Conservation (phyloP, 2,113 vertebrate genomes). For the Hypanus sabinus region DNA sequence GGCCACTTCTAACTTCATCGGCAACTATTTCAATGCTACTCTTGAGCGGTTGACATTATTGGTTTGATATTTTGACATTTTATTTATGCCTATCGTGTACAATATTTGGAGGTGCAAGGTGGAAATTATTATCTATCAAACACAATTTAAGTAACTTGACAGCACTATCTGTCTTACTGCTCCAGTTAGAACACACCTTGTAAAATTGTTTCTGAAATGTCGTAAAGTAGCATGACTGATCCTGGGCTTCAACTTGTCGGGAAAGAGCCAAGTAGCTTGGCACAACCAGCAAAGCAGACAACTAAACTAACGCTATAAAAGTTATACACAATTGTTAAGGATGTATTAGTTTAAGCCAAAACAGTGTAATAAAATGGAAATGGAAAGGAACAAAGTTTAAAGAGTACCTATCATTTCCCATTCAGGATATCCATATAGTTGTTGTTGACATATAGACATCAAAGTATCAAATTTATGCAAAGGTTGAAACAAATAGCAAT, state of each 20-base stretch:
- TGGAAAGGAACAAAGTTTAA: no score
- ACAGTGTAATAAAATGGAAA: no score
- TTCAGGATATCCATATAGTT: no score
- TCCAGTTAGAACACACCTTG: not conserved
- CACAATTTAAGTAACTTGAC: not conserved
- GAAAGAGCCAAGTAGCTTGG: not conserved
- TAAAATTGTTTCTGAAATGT: not conserved
- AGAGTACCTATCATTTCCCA: no score
- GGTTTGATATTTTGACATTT: not conserved
- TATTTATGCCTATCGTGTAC: not conserved
- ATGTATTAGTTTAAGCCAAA: not conserved
- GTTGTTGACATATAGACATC: no score
- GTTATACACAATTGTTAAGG: not conserved
- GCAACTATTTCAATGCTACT: not conserved
- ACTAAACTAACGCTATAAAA: not conserved
- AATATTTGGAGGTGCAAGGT: not conserved
- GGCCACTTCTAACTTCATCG: not conserved
- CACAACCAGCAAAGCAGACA: not conserved
- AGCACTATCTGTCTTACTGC: not conserved
- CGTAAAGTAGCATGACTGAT: not conserved
- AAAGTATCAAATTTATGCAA: no score
- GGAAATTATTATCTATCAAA: not conserved
- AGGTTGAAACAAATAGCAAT: no score
- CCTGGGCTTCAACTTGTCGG: not conserved
- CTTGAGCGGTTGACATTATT: not conserved